A percentile compares a stretch with the other conserved stretches of the same genome.
These are phyloP conservation scores for Dascyllus trimaculatus DNA, from an alignment of 2,113 vertebrate genomes.

Conservation along the genomic window DNA sequence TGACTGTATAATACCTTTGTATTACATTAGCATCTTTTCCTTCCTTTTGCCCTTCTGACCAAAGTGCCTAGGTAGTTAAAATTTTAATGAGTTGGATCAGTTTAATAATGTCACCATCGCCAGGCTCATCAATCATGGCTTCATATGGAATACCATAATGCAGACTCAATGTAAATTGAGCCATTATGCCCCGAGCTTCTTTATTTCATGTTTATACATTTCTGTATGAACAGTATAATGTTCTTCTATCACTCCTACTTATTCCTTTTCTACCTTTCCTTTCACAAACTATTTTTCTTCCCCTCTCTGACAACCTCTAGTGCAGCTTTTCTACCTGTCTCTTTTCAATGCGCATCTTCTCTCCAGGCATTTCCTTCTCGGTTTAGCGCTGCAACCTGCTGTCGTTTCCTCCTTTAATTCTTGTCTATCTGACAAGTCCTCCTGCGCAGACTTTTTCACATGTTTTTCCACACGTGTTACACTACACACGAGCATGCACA, in stretches of 20 bases:
- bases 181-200: conserved; percentile 29
- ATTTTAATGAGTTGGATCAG: conserved; percentile 81
- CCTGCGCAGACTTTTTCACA: conserved; percentile 18
- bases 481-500: conserved; percentile 16
- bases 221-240: neutral
- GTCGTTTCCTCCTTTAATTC: conserved; percentile 17
- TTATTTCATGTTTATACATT: conserved; percentile 21
- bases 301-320: neutral
- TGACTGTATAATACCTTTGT: conserved; percentile 38
- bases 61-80: conserved; percentile 70
- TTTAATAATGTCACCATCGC: conserved; percentile 82
- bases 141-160: conserved; percentile 65
- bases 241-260: conserved; percentile 1
- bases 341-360: conserved; percentile 28
- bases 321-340: conserved; percentile 15
- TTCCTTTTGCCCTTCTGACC: conserved; percentile 57
- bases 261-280: conserved; percentile 24
- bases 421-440: conserved; percentile 40
- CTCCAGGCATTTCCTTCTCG: conserved; percentile 36
- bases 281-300: conserved; percentile 9
- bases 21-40: conserved; percentile 41
- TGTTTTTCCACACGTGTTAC: neutral
- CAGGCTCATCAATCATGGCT: conserved; percentile 73
- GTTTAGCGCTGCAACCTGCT: conserved; percentile 28
- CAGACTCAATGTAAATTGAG: conserved; percentile 58